Evolutionary conservation across 2,797 vertebrate species (phyloP), one percentile per base, ranked within the genome.

Genomic region (Myiothlypis coronata): DNA sequence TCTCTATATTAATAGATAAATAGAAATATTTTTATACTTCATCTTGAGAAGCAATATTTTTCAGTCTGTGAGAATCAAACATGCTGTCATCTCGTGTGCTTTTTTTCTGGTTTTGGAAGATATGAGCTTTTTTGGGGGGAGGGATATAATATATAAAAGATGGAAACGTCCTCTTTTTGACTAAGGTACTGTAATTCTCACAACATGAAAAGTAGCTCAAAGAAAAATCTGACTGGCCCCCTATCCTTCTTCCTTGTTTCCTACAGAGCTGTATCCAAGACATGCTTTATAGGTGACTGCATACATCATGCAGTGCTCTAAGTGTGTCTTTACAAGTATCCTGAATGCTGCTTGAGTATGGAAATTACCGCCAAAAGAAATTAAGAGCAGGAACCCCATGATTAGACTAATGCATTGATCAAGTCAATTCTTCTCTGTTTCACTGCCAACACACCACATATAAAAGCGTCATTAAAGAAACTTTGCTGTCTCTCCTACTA

Each of bases 351-450:
- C 96, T 97, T 93, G 71, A 87, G 94, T 95, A 96, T 98, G 98
- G 98, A 98, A 98, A 98, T 96, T 94, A 98, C 98, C 97, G 97
- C 98, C 98, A 98, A 97, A 98, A 98, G 98, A 98, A 98, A 98
- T 98, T 98, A 98, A 98, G 98, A 97, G 95, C 97, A 98, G 97
- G 96, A 96, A 97, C 94, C 95, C 97, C 97, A 96, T 97, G 98
- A 98, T 98, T 98, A 98, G 98, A 96, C 97, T 97, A 98, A 98
- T 97, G 98, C 98, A 98, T 98, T 98, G 98, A 98, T 98, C 98
- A 98, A 98, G 97, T 98, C 98, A 98, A 98, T 98, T 96, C 98
- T 98, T 98, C 98, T 98, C 98, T 98, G 97, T 98, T 97, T 98
- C 98, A 97, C 98, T 98, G 98, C 98, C 98, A 98, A 97, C 97